phyloP scores from a whole-genome alignment of 2,797 vertebrate species.

The Coregonus suidteri region DNA sequence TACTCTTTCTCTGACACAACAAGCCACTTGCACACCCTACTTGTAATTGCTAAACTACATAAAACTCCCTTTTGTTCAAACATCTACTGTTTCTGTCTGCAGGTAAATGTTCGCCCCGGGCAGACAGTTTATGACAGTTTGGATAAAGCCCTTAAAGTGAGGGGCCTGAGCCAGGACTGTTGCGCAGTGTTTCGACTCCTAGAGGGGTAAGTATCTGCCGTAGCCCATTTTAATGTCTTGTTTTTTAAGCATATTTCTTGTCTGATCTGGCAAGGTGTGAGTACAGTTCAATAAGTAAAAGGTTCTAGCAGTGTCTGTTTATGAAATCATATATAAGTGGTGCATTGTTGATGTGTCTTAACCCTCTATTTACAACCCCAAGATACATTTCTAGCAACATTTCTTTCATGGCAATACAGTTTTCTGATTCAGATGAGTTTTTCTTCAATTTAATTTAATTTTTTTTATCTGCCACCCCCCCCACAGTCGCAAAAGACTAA shows the following conservation, averaged over 20 bases:
- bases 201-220: constrained; percentile 74
- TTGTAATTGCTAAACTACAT: constrained; percentile 20
- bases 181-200: constrained; percentile 88
- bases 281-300: too few species aligned
- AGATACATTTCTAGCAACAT: not conserved
- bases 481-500: constrained; percentile 83
- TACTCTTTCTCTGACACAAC: not conserved
- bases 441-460: too few species aligned
- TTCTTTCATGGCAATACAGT: not conserved
- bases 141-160: constrained; percentile 90
- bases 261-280: not conserved
- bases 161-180: constrained; percentile 89
- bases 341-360: not conserved
- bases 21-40: not conserved
- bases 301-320: not conserved
- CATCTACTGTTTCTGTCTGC: constrained; percentile 24
- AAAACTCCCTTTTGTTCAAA: constrained; percentile 13
- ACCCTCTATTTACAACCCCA: not conserved
- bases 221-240: not conserved
- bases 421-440: not conserved
- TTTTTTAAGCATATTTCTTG: not conserved
- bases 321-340: too few species aligned
- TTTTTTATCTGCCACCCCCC: not conserved
- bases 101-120: constrained; percentile 89
- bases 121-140: constrained; percentile 88